A percentile compares a stretch with the other conserved stretches of the same genome.
Conservation (phyloP, 1,140 invertebrate species). For the Drosophila sechellia region DNA sequence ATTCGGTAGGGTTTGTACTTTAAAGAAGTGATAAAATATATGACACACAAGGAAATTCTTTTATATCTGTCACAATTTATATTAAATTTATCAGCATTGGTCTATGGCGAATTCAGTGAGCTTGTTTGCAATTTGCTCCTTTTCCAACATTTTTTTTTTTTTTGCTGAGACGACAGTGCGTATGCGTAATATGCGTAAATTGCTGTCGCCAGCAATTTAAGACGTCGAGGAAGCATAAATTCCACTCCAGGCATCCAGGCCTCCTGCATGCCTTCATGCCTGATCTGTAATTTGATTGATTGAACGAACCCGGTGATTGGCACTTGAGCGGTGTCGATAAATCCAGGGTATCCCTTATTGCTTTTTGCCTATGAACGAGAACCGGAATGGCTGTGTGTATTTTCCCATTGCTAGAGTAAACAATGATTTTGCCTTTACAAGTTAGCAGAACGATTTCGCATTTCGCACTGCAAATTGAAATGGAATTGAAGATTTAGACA, state of each 20-base stretch:
- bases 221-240: conserved; percentile 17
- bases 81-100: conserved; percentile 39
- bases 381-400: conserved; percentile 17
- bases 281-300: conserved; percentile 76
- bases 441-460: conserved; percentile 12
- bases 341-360: conserved; percentile 27
- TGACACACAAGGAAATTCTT: background rate
- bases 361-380: conserved; percentile 5
- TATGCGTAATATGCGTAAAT: conserved; percentile 56
- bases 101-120: conserved; percentile 9
- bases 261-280: too few relatives aligned
- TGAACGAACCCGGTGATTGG: conserved; percentile 48
- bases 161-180: conserved; percentile 30
- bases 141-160: conserved; percentile 15
- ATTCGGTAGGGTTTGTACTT: too few relatives aligned
- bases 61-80: conserved; percentile 25
- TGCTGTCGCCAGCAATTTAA: conserved; percentile 37
- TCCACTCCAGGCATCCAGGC: conserved; percentile 19
- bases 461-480: conserved; percentile 12
- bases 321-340: conserved; percentile 43
- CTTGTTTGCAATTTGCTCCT: conserved; percentile 11
- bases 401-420: conserved; percentile 36
- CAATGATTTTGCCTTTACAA: conserved; percentile 35
- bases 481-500: background rate
- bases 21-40: background rate